Conservation (phyloP, 2,888 invertebrate genomes). For the Venusia cambrica region DNA sequence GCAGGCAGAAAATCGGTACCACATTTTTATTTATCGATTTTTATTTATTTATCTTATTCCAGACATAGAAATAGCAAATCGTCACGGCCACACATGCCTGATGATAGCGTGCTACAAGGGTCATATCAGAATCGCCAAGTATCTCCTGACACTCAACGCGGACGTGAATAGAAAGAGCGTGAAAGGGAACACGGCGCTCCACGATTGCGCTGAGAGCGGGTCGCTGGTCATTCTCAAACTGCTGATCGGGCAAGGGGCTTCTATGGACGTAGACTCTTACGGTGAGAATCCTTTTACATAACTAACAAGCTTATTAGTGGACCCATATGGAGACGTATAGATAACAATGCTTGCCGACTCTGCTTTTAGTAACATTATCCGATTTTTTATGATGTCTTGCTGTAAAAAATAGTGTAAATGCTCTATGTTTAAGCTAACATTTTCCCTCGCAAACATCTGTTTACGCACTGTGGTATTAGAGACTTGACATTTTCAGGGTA, state of each 20-base stretch:
- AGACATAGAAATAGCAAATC: conserved; percentile 97
- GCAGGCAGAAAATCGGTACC: too few relatives aligned
- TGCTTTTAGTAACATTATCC: too few relatives aligned
- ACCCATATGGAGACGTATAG: too few relatives aligned
- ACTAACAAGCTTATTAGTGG: too few relatives aligned
- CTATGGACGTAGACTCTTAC: conserved; percentile 96
- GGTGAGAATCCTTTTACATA: conserved; percentile 79
- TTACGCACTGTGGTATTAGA: too few relatives aligned
- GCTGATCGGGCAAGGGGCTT: conserved; percentile 92
- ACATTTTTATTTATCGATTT: too few relatives aligned
- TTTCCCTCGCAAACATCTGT: too few relatives aligned
- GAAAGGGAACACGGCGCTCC: conserved; percentile 97
- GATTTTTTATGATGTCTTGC: too few relatives aligned
- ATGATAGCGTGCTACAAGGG: conserved; percentile 99
- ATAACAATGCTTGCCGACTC: too few relatives aligned
- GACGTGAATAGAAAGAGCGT: conserved; percentile 96
- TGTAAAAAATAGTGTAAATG: too few relatives aligned
- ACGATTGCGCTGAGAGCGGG: conserved; percentile 98
- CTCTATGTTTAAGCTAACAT: too few relatives aligned
- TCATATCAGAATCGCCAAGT: conserved; percentile 94
- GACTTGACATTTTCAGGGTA: too few relatives aligned
- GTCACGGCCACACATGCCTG: conserved; percentile 97
- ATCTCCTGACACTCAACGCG: conserved; percentile 91
- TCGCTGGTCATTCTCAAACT: conserved; percentile 95
- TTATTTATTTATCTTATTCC: conserved; percentile 48